Evolutionary conservation across 2,797 vertebrate species (phyloP).

Genomic region (Vireo griseus): DNA sequence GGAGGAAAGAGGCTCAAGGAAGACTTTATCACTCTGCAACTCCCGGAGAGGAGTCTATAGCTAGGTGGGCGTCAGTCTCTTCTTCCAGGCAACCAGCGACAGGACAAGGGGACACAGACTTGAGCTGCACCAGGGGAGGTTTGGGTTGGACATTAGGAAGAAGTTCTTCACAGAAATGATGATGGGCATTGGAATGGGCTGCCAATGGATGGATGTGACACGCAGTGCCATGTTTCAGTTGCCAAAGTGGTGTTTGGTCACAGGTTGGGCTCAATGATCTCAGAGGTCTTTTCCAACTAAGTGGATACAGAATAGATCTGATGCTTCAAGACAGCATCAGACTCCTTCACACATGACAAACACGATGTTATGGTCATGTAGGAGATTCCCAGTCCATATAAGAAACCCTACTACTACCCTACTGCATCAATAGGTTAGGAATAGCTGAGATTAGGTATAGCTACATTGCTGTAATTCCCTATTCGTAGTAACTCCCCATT

Average conservation of each 20-base stretch:
- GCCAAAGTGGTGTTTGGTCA: too few relatives aligned
- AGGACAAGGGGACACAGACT: background rate
- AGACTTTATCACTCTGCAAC: too few relatives aligned
- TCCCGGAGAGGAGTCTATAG: too few relatives aligned
- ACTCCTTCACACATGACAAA: background rate
- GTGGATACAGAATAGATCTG: background rate
- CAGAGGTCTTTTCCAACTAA: background rate
- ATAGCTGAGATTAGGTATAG: background rate
- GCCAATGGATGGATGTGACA: background rate
- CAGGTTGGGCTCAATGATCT: too few relatives aligned
- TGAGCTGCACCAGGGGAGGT: background rate
- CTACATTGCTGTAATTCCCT: background rate
- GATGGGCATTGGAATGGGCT: background rate
- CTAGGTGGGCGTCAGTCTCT: accelerated
- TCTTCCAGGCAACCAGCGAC: background rate
- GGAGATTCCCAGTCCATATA: background rate
- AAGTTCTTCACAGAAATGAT: background rate
- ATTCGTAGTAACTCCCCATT: background rate
- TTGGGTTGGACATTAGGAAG: background rate
- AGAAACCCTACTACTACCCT: background rate
- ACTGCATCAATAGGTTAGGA: background rate
- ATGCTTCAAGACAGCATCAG: background rate
- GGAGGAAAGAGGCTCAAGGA: background rate
- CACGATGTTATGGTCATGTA: background rate
- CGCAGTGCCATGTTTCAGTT: background rate